phyloP scores from a whole-genome alignment of 2,113 vertebrate genomes.

The Axis porcinus region DNA sequence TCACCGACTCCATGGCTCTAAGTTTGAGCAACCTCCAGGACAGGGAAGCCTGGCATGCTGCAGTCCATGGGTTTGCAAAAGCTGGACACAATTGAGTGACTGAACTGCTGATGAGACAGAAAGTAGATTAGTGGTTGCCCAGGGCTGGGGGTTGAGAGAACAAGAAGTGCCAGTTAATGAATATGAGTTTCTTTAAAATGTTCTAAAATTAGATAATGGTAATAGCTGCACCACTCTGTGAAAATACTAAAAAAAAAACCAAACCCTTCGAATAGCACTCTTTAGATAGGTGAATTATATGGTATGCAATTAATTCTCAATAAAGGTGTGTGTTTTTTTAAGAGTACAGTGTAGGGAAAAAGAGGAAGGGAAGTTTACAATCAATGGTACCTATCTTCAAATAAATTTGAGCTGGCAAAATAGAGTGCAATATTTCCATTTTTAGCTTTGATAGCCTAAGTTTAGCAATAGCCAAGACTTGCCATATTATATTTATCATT shows the following conservation, averaged over 20 bases:
- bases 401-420: slow-evolving; percentile 22
- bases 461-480: background rate
- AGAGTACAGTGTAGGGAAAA: background rate
- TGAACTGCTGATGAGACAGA: background rate
- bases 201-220: background rate
- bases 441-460: slow-evolving; percentile 37
- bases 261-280: background rate
- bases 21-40: background rate
- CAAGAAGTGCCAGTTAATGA: background rate
- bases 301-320: background rate
- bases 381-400: background rate
- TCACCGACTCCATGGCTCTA: background rate
- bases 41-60: background rate
- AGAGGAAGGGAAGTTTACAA: background rate
- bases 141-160: background rate
- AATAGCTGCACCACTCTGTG: background rate
- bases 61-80: background rate
- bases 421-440: slow-evolving; percentile 29
- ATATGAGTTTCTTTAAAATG: background rate
- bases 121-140: background rate
- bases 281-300: background rate
- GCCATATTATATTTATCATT: background rate
- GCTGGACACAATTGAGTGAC: background rate
- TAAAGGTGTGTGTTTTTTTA: background rate
- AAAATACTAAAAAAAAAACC: background rate